A percentile compares a stretch with the other conserved stretches of the same genome.
Conservation (phyloP, 2,888 invertebrate genomes). For the Thera britannica region DNA sequence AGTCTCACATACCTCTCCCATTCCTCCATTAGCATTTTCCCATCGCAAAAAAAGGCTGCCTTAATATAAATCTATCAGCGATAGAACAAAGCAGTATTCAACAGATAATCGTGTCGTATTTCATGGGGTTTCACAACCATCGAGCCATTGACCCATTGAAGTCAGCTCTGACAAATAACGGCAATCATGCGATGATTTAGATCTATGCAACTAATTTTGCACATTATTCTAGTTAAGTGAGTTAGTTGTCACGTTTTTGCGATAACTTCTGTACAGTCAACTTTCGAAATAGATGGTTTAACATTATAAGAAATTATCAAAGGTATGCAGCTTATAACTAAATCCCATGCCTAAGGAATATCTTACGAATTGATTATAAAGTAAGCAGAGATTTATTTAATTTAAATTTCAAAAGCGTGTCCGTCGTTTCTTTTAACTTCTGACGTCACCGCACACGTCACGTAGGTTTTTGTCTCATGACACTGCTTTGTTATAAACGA, state of each 20-base stretch:
- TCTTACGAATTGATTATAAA: no score
- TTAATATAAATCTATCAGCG: neutral
- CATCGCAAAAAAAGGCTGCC: neutral
- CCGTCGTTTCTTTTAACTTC: no score
- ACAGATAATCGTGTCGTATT: conserved; percentile 7
- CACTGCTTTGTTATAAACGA: no score
- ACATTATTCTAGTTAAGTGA: conserved; percentile 6
- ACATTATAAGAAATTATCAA: no score
- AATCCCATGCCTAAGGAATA: no score
- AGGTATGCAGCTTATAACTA: no score
- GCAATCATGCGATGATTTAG: conserved; percentile 14
- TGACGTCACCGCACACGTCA: no score
- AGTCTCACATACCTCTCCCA: no score
- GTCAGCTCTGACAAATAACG: conserved; percentile 17
- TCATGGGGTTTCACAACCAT: conserved; percentile 16
- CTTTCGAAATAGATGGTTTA: neutral
- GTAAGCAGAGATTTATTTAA: no score
- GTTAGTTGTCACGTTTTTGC: conserved; percentile 28
- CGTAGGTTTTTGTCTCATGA: no score
- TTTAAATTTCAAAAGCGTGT: no score
- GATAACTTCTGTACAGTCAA: neutral
- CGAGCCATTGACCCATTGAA: conserved; percentile 18
- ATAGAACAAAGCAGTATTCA: conserved; percentile 7
- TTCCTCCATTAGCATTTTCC: no score
- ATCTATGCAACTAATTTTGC: conserved; percentile 16